Base-by-base conservation (phyloP, 2,113 vertebrate species). In the Prietella phreatophila region DNA sequence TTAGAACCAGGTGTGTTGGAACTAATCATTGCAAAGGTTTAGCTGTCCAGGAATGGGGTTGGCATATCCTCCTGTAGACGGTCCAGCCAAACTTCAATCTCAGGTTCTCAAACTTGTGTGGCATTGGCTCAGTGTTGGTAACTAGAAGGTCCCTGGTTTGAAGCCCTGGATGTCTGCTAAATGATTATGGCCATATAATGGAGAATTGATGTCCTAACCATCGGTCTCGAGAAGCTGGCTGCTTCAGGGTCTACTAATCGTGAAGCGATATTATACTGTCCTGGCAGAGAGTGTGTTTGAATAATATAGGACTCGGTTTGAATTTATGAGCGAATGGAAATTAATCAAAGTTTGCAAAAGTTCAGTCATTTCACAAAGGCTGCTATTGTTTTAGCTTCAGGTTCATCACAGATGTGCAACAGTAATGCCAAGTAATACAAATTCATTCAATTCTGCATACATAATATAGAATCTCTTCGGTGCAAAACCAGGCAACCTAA, bases 1-100 rank as follows among this genome's bases (percentile, higher is more conserved):
- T 76, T 47, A 7, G 55, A n/a, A 53, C 13, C 84, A 85, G 71
- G 53, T 76, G 84, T 58, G 25, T 85, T 85, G 84, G 84, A 75
- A 47, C 19, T 42, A 53, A 73, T 56, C 65, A 69, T 42, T 75
- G 20, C 83, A 85, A 4, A 20, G 53, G 17, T 53, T 33, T 39
- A 84, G 69, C 27, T 42, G 11, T 75, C n/a, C 67, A 55, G 67
- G 53, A 56, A 58, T n/a, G 67, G 25, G 22, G 19, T n/a, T 76
- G 69, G 71, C 84, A 22, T 39, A 15, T 14, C 4, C 71, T 60
- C 27, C 8, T 84, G 14, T 75, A 50, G 36, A 83, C 20, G 11
- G 9, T 82, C 25, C 33, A 56, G 20, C 36, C 63, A 47, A 60
- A 25, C 58, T 61, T 42, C 55, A 60, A 79, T 65, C 71, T 67